Evolutionary conservation across 2,888 invertebrate genomes (phyloP).

Genomic region (Epirrhoe alternata): DNA sequence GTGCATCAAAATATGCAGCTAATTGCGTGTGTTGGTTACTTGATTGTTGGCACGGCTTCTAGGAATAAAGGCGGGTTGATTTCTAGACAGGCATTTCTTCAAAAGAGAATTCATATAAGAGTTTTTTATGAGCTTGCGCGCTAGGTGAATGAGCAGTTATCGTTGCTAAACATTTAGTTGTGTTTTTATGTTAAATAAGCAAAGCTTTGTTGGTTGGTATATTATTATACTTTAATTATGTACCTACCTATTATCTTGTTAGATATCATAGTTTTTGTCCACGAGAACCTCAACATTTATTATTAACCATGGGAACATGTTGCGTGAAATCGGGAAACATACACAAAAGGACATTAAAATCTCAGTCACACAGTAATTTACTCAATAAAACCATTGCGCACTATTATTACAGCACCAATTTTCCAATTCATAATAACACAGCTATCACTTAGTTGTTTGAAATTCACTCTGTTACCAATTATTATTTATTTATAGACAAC

Average conservation of each 20-base stretch:
- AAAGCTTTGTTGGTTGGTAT: neutral
- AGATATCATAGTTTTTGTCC: neutral
- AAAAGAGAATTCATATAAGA: neutral
- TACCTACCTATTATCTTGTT: neutral
- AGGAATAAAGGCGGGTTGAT: neutral
- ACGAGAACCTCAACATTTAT: neutral
- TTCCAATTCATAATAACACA: slow-evolving; percentile 46
- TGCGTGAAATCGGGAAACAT: neutral
- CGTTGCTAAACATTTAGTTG: neutral
- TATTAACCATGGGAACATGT: slow-evolving; percentile 14
- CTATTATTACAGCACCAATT: slow-evolving; percentile 36
- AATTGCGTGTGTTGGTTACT: slow-evolving; percentile 55
- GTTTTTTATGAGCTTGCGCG: neutral
- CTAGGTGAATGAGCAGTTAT: neutral
- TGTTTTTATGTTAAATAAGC: neutral
- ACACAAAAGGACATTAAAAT: slow-evolving; percentile 23
- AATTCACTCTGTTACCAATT: slow-evolving; percentile 54
- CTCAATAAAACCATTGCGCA: slow-evolving; percentile 26
- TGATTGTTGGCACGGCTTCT: slow-evolving; percentile 23
- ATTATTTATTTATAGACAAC: slow-evolving; percentile 60
- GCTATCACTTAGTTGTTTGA: slow-evolving; percentile 54
- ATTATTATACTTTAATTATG: neutral
- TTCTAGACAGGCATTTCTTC: neutral
- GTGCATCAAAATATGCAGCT: slow-evolving; percentile 41
- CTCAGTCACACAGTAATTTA: slow-evolving; percentile 18